These are phyloP conservation scores for Melanotaenia nigrans DNA, from an alignment of 2,797 vertebrate species.

Conservation along the genomic window DNA sequence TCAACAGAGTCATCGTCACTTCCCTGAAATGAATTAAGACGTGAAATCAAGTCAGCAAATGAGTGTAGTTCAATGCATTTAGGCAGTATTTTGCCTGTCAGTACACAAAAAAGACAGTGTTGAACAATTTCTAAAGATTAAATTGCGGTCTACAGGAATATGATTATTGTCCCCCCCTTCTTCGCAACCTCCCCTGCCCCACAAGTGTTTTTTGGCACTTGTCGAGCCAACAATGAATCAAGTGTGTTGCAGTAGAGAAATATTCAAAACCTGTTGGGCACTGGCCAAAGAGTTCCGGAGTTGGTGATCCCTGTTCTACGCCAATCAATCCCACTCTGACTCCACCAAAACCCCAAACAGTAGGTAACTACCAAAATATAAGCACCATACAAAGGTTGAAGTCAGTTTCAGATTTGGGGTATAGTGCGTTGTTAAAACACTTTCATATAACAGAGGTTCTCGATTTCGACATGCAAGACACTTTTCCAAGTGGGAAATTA, in stretches of 20 bases:
- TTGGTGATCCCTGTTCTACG: too few relatives aligned
- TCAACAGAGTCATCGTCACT: slow-evolving; percentile 88
- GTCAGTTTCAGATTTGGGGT: not conserved
- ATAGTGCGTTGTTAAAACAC: not conserved
- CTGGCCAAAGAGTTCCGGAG: too few relatives aligned
- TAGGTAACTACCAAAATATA: too few relatives aligned
- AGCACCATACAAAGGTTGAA: too few relatives aligned
- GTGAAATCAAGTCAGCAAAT: not conserved
- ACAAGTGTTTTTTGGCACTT: too few relatives aligned
- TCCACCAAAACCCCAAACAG: too few relatives aligned
- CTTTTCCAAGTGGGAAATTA: not conserved
- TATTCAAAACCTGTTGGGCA: too few relatives aligned
- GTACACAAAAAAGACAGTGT: not conserved
- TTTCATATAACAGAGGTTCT: not conserved
- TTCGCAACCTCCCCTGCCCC: too few relatives aligned
- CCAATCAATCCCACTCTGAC: too few relatives aligned
- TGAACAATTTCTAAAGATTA: not conserved
- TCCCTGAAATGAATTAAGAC: slow-evolving; percentile 77
- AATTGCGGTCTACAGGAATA: not conserved
- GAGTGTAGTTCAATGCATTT: not conserved
- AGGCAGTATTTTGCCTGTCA: not conserved
- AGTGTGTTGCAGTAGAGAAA: too few relatives aligned
- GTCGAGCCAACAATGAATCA: too few relatives aligned
- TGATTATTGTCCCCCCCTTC: too few relatives aligned
- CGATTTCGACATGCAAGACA: not conserved